Evolutionary conservation across 2,113 vertebrate genomes (phyloP).

Genomic region (Ciconia boyciana): DNA sequence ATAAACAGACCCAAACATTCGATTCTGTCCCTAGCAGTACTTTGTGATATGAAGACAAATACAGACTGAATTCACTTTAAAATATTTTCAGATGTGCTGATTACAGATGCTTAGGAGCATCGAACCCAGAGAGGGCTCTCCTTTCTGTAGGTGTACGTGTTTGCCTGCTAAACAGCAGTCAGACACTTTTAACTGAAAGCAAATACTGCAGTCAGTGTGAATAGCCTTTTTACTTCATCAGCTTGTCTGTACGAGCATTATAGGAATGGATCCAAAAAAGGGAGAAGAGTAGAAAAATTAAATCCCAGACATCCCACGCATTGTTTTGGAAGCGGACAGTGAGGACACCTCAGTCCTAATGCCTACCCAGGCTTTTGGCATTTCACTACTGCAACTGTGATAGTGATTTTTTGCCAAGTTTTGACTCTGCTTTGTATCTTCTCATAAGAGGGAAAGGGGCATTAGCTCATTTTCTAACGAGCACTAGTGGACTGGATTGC

Average conservation of each 20-base stretch:
- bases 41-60: neutral
- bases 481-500: neutral
- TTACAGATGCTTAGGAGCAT: neutral
- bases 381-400: neutral
- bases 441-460: neutral
- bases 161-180: neutral
- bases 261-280: neutral
- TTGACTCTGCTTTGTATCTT: neutral
- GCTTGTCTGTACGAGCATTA: neutral
- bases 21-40: neutral
- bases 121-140: neutral
- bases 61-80: neutral
- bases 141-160: accelerated
- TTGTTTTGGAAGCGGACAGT: neutral
- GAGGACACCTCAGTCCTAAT: neutral
- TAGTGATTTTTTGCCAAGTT: neutral
- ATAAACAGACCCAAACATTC: neutral
- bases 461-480: neutral
- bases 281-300: neutral
- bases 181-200: neutral
- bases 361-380: neutral
- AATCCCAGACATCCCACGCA: neutral
- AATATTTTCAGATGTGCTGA: neutral
- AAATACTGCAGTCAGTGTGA: neutral
- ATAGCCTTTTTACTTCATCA: neutral